phyloP scores from a whole-genome alignment of 2,888 invertebrate species.

The Epinotia bilunana region DNA sequence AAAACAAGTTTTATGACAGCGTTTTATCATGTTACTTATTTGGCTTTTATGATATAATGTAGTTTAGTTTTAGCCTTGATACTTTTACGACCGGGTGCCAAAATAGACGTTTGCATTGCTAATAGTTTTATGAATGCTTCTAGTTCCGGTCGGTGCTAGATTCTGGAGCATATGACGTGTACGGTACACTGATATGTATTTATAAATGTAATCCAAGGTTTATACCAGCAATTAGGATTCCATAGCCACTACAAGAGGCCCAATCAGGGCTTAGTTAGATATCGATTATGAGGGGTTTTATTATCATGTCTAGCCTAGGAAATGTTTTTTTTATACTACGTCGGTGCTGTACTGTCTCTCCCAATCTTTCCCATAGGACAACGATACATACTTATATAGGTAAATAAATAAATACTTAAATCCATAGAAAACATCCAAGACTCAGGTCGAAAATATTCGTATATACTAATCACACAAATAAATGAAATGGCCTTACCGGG shows the following conservation, averaged over 20 bases:
- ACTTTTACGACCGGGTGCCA: constrained; percentile 25
- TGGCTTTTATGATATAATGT: constrained; percentile 24
- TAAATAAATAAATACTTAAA: no score
- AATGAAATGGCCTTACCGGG: no score
- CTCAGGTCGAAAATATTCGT: no score
- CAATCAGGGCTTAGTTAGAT: neutral
- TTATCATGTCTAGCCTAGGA: neutral
- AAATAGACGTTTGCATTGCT: constrained; percentile 39
- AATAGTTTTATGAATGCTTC: constrained; percentile 27
- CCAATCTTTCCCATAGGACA: no score
- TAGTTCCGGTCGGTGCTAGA: constrained; percentile 25
- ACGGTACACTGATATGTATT: constrained; percentile 4
- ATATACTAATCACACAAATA: no score
- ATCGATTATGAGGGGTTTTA: neutral
- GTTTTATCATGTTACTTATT: constrained; percentile 34
- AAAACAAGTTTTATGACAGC: constrained; percentile 23
- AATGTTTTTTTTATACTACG: neutral
- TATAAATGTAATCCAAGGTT: constrained; percentile 14
- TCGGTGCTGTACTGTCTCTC: no score
- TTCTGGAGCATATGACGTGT: constrained; percentile 29
- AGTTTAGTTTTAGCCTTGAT: constrained; percentile 23
- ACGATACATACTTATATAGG: no score
- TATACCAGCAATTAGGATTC: neutral
- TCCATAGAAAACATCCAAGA: no score
- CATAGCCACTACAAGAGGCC: neutral